These are phyloP conservation scores for Tipula helvola DNA, from an alignment of 2,888 invertebrate species.

Conservation along the genomic window DNA sequence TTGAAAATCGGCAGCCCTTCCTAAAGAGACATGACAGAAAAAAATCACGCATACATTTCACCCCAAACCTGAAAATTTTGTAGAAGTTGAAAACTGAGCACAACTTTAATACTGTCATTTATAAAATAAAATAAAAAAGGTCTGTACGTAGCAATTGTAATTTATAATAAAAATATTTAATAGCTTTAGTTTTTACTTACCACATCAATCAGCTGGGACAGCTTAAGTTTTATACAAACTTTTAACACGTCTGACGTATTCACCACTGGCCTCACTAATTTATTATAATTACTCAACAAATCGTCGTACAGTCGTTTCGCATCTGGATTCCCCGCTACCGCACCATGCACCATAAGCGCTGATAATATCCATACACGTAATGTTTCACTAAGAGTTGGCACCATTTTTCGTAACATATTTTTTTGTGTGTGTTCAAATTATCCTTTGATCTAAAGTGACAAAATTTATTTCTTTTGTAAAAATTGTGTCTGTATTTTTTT, in stretches of 20 bases:
- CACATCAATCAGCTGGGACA: slow-evolving; percentile 96
- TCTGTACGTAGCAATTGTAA: too few species aligned
- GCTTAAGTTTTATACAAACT: slow-evolving; percentile 91
- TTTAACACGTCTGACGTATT: slow-evolving; percentile 90
- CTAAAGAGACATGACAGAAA: too few species aligned
- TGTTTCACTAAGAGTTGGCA: slow-evolving; percentile 30
- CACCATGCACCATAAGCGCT: slow-evolving; percentile 70
- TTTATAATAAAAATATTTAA: too few species aligned
- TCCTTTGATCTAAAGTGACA: background rate
- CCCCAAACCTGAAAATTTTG: too few species aligned
- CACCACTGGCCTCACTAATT: slow-evolving; percentile 89
- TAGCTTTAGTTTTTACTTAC: slow-evolving; percentile 50
- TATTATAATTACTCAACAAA: slow-evolving; percentile 90
- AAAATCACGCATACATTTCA: too few species aligned
- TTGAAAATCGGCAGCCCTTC: too few species aligned
- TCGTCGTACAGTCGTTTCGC: slow-evolving; percentile 94
- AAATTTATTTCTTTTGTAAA: background rate
- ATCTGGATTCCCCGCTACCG: slow-evolving; percentile 86
- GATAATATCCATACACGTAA: slow-evolving; percentile 57
- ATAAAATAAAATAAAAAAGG: too few species aligned
- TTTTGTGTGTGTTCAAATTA: background rate
- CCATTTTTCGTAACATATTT: slow-evolving; percentile 16
- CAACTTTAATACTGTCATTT: too few species aligned
- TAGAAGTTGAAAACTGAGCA: too few species aligned
- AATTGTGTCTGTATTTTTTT: background rate